Conservation (phyloP, 2,797 vertebrate species). For the Salarias fasciatus region DNA sequence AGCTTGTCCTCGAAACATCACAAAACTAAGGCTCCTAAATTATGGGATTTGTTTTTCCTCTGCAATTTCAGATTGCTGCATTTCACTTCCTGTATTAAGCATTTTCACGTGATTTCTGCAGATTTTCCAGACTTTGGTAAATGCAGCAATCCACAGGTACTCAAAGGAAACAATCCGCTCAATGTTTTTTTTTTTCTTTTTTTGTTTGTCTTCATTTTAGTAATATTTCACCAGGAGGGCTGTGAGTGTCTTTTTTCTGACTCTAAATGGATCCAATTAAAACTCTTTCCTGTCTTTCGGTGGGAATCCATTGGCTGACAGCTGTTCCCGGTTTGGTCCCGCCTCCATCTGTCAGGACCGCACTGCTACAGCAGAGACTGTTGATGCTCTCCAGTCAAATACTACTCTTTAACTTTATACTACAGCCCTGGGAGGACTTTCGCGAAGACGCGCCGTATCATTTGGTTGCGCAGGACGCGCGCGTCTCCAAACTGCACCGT, state of each 20-base stretch:
- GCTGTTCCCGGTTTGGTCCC: constrained; percentile 50
- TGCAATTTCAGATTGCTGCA: no score
- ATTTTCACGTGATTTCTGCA: background rate
- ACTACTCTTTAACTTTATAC: constrained; percentile 56
- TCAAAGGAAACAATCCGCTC: background rate
- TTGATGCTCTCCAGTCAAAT: constrained; percentile 54
- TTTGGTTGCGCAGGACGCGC: constrained; percentile 8
- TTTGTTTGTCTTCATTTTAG: constrained; percentile 5
- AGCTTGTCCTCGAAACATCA: constrained; percentile 35
- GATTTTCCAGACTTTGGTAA: background rate
- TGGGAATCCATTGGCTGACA: constrained; percentile 67
- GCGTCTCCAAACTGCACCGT: constrained; percentile 4
- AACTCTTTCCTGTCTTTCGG: constrained; percentile 40
- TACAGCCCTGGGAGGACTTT: constrained; percentile 35
- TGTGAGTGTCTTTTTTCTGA: constrained; percentile 41
- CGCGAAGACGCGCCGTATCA: background rate
- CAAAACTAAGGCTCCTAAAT: constrained; percentile 19
- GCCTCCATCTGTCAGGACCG: constrained; percentile 70
- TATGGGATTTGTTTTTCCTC: constrained; percentile 12
- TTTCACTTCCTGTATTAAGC: background rate
- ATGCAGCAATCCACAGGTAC: background rate
- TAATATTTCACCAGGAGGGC: background rate
- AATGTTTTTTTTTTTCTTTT: background rate
- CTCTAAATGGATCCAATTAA: constrained; percentile 56
- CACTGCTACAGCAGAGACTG: constrained; percentile 49